Base-by-base conservation (phyloP, 2,888 invertebrate species). In the Drosophila trichaetosa region DNA sequence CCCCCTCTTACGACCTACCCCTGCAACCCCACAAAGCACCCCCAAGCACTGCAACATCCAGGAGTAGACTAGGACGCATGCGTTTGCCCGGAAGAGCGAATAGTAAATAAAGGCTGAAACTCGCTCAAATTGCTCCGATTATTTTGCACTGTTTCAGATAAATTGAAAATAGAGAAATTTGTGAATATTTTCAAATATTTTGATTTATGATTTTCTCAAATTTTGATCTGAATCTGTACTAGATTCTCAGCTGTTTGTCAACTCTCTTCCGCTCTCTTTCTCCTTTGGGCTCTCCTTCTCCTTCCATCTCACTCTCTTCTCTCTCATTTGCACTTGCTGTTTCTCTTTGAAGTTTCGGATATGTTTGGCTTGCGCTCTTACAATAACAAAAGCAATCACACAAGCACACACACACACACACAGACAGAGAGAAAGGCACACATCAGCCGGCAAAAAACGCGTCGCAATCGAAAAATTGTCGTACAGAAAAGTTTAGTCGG, bases 401-500 rank as follows among this genome's bases (percentile, higher is more conserved):
- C 42, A 71, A 34, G 33, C 57, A 52, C 34, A 52, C 34, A 40
- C 54, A 62, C 40, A 11, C 51, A 57, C 59, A 67, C 48, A 42
- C 51, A 38, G 48, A 29, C 31, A 48, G 27, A 42, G 51, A 68
- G 36, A 42, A 53, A 57, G 42, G 61, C 42, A 31, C 42, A 40
- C 33, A 53, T 21, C 54, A 61, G 88, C 84, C 84, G 84, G 84
- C 81, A 83, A 87, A 83, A 79, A 62, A 51, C 60, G 67, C 79
- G 70, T 36, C 67, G 62, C 71, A 51, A 34, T 76, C 80, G 73
- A 73, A 83, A 82, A 88, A 29, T 68, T 74, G 79, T 83, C 83
- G 88, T 81, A 83, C 71, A 59, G 49, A 57, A 82, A 70, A 76
- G 66, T 78, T 89, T 74, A 89, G 89, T 89, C 83, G 86, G 83